Base-by-base conservation (phyloP, 2,888 invertebrate genomes). In the Scaeva pyrastri region DNA sequence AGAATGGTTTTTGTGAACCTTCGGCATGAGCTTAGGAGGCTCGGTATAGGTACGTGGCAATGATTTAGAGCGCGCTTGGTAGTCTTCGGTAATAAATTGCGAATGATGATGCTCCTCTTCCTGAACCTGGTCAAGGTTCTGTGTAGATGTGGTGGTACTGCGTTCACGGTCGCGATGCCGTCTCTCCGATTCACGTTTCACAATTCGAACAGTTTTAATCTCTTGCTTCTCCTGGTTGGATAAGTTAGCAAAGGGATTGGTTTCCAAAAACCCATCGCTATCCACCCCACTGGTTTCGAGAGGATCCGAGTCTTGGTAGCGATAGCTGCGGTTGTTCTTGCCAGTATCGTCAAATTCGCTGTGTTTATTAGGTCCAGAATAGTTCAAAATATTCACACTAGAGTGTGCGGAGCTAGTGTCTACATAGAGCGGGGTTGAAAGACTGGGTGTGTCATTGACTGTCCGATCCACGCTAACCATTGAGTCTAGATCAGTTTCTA, bases 151-250 rank as follows among this genome's bases (percentile, higher is more conserved):
- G 80, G 91, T 92, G 3, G 91, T 78, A 39, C 94, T 94, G 60
- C 96, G 95, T 89, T 97, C 97, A 60, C 97, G 94, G 89, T 97
- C 97, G 62, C 97, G 93, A 90, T 97, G 97, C 0, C 98, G 94
- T 71, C 97, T 94, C 91, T 97, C 98, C 23, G 97, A 97, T 91
- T 98, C 97, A 14, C 98, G 94, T 93, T 98, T 98, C 0, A 98
- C 98, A 89, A 98, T 98, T 80, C 98, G 94, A 19, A 98, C 98
- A 0, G 98, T 98, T 94, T 98, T 97, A 79, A 97, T 97, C 93
- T 98, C 97, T 91, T 96, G 95, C 89, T 97, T 97, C 90, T 98
- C 98, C 76, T 96, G 95, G 90, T 94, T 95, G 26, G 93, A 95
- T 68, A 96, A 93, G 89, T 95, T 95, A 80, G 94, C 90, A 82